phyloP scores from a whole-genome alignment of 2,797 vertebrate species.

The Pelodytes ibericus region DNA sequence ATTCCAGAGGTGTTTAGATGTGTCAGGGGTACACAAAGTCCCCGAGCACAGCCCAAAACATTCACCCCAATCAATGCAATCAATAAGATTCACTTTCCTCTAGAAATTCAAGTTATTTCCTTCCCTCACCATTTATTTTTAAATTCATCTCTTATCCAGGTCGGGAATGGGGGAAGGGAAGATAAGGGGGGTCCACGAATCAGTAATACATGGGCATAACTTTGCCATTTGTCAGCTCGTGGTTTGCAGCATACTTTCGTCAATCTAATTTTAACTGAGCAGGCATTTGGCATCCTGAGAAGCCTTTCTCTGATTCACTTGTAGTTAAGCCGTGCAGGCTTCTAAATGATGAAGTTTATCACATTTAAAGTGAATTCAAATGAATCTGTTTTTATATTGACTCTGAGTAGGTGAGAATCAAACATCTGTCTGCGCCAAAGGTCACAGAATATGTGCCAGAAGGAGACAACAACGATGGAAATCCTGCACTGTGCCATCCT shows the following conservation, averaged over 20 bases:
- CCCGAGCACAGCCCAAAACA: no score
- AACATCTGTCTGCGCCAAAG: conserved; percentile 68
- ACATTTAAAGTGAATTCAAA: conserved; percentile 64
- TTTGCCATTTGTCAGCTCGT: conserved; percentile 83
- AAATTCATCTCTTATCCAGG: conserved; percentile 6
- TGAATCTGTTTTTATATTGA: conserved; percentile 68
- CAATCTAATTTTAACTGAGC: conserved; percentile 81
- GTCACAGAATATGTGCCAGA: conserved; percentile 63
- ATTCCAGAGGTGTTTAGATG: no score
- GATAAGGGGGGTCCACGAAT: conserved; percentile 60
- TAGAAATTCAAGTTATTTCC: no score
- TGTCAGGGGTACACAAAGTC: no score
- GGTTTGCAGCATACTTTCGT: conserved; percentile 82
- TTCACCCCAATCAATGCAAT: no score
- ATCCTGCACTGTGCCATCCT: conserved; percentile 61
- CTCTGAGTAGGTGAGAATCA: conserved; percentile 68
- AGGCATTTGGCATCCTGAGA: conserved; percentile 72
- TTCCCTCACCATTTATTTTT: no score
- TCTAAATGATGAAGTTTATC: conserved; percentile 62
- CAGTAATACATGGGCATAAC: conserved; percentile 76
- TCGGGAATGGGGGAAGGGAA: conserved; percentile 23
- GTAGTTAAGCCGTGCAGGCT: conserved; percentile 60
- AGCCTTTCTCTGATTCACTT: conserved; percentile 87
- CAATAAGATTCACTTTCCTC: no score
- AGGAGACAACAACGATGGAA: conserved; percentile 65